A percentile compares a stretch with the other conserved stretches of the same genome.
These are phyloP conservation scores for Zosterops japonicus DNA, from an alignment of 2,113 vertebrate genomes.

Conservation along the genomic window DNA sequence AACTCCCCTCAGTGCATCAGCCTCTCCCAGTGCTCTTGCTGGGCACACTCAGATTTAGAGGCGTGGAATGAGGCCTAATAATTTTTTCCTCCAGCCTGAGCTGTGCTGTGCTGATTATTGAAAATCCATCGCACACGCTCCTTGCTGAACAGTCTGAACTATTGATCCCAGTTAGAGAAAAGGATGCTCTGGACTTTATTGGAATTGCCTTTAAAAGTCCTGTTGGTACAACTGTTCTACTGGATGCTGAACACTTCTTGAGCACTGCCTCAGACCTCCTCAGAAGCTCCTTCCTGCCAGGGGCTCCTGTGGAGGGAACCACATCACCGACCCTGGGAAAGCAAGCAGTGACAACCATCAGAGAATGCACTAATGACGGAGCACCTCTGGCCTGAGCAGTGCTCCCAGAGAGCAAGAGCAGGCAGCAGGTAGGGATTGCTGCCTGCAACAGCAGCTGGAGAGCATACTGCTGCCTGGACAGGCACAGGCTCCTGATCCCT, in stretches of 20 bases:
- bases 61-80: not conserved
- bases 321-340: not conserved
- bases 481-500: rapidly evolving
- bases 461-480: not conserved
- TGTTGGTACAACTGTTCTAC: not conserved
- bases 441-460: not conserved
- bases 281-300: not conserved
- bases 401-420: rapidly evolving
- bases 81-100: not conserved
- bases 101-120: not conserved
- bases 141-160: not conserved
- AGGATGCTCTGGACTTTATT: not conserved
- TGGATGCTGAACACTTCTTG: not conserved
- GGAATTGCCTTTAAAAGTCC: not conserved
- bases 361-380: rapidly evolving
- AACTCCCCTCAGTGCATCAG: not conserved
- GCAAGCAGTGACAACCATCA: not conserved
- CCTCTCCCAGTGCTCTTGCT: not conserved
- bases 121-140: not conserved
- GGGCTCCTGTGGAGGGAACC: not conserved
- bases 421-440: not conserved
- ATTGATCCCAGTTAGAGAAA: not conserved
- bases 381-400: not conserved
- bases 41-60: not conserved
- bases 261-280: not conserved